A percentile compares a stretch with the other conserved stretches of the same genome.
Conservation (phyloP, 2,113 vertebrate genomes). For the Apeltes quadracus region DNA sequence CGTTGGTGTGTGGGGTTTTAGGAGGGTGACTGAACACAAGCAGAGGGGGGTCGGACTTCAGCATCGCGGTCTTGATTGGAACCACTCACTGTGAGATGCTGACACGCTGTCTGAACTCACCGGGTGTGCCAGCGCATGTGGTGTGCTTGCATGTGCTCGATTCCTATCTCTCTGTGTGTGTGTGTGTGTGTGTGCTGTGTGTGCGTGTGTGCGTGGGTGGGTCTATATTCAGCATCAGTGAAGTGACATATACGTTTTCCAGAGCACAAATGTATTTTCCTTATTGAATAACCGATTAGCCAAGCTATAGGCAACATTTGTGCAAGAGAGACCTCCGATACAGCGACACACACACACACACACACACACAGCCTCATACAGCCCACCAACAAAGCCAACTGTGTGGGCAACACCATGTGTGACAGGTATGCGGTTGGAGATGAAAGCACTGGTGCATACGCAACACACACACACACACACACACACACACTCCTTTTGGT, state of each 20-base stretch:
- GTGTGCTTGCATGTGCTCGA: background rate
- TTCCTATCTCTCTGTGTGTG: background rate
- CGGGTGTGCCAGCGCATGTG: constrained; percentile 37
- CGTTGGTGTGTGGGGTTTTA: constrained; percentile 9
- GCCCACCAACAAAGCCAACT: constrained; percentile 55
- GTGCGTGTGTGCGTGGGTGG: background rate
- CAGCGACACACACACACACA: background rate
- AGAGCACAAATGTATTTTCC: constrained; percentile 39
- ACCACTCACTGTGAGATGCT: constrained; percentile 55
- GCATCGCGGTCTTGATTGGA: constrained; percentile 50
- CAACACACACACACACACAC: background rate
- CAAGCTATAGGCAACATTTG: constrained; percentile 36
- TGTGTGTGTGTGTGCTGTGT: too few relatives aligned
- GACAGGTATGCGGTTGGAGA: constrained; percentile 51
- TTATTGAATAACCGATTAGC: constrained; percentile 55
- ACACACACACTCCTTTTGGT: background rate
- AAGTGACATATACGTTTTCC: constrained; percentile 46
- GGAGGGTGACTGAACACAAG: constrained; percentile 23
- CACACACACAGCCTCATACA: constrained; percentile 22
- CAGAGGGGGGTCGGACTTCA: constrained; percentile 44
- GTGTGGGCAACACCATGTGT: constrained; percentile 47
- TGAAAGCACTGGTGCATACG: constrained; percentile 28
- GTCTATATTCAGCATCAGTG: constrained; percentile 13
- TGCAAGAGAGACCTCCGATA: constrained; percentile 28
- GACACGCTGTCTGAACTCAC: constrained; percentile 67